Evolutionary conservation across 2,113 vertebrate species (phyloP).

Genomic region (Nyctibius bracteatus): DNA sequence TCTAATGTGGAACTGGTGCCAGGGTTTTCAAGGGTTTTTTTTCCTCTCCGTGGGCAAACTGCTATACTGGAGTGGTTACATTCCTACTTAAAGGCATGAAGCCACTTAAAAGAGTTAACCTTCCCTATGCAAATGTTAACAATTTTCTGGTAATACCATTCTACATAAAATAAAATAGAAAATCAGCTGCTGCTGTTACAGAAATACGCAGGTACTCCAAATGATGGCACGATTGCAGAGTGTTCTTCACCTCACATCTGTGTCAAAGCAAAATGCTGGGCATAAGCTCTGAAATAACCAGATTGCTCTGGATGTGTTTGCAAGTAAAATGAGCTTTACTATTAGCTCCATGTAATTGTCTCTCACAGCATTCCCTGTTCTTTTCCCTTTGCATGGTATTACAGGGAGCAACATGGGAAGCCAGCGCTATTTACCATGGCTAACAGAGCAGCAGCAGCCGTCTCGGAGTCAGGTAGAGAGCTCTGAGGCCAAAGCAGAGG

Average conservation of each 20-base stretch:
- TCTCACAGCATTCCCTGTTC: not conserved
- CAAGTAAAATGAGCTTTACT: not conserved
- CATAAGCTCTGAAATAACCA: not conserved
- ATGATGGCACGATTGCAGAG: not conserved
- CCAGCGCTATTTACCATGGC: too few species aligned
- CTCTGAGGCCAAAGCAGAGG: not conserved
- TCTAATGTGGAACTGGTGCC: not conserved
- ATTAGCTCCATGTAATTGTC: not conserved
- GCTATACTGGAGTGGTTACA: not conserved
- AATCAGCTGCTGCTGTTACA: not conserved
- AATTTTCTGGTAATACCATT: not conserved
- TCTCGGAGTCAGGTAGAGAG: not conserved
- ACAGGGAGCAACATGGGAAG: not conserved
- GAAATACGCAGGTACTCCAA: not conserved
- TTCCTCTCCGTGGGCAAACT: conserved; percentile 4
- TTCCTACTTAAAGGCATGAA: conserved; percentile 16
- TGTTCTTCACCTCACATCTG: not conserved
- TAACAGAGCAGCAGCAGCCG: not conserved
- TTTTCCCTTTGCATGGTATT: not conserved
- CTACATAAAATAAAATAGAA: conserved; percentile 7
- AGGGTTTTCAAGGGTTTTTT: conserved; percentile 33
- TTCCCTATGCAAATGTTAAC: conserved; percentile 15
- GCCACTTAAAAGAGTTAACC: conserved; percentile 21
- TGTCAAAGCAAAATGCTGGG: not conserved
- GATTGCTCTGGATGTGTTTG: not conserved